Evolutionary conservation across 1,140 invertebrate genomes (phyloP).

Genomic region (Drosophila tropicalis): DNA sequence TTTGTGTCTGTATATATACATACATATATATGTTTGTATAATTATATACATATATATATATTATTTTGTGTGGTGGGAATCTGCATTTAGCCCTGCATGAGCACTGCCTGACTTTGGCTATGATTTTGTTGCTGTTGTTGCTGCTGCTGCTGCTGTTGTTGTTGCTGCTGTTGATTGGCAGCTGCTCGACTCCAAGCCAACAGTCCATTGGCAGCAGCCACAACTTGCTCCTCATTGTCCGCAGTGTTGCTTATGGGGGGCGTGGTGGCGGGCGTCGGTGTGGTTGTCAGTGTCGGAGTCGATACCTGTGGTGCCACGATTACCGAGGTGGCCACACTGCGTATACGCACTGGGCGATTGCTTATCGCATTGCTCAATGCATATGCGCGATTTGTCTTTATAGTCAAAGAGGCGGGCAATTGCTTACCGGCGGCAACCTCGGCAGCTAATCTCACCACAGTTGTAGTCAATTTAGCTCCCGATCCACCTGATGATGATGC

Average conservation of each 20-base stretch:
- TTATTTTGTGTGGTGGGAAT: conserved; percentile 8
- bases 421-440: conserved; percentile 71
- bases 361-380: conserved; percentile 52
- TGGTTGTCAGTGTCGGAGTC: conserved; percentile 23
- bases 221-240: conserved; percentile 41
- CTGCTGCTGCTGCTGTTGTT: conserved; percentile 44
- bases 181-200: conserved; percentile 69
- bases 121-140: conserved; percentile 39
- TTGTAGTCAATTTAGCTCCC: conserved; percentile 58
- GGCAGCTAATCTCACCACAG: conserved; percentile 63
- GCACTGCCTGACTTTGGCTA: conserved; percentile 33
- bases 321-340: conserved; percentile 79
- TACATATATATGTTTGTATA: not conserved
- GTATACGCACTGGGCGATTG: conserved; percentile 58
- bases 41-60: no score
- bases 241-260: conserved; percentile 4
- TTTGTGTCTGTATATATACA: conserved; percentile 16
- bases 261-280: conserved; percentile 18
- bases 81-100: conserved; percentile 51
- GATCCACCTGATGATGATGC: conserved; percentile 33
- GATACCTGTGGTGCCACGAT: conserved; percentile 67
- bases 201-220: conserved; percentile 66
- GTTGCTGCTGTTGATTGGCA: conserved; percentile 57
- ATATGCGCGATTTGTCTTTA: conserved; percentile 55
- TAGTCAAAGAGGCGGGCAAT: conserved; percentile 63